These are phyloP conservation scores for Bedellia somnulentella DNA, from an alignment of 2,888 invertebrate genomes.

Conservation along the genomic window DNA sequence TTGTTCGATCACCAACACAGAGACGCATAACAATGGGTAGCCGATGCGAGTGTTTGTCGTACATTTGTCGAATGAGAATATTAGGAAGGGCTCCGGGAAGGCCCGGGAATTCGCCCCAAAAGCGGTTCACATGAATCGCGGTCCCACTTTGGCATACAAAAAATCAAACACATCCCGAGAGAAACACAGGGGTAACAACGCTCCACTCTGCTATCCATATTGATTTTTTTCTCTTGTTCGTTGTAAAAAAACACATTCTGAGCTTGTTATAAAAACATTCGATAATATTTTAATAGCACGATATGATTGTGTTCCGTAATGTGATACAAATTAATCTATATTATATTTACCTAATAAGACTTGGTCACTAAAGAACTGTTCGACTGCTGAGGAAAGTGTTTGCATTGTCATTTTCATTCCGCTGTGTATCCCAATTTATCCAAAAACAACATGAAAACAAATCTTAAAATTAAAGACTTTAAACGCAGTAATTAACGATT, in stretches of 20 bases:
- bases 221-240: slow-evolving; percentile 58
- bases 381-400: too few relatives aligned
- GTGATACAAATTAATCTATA: too few relatives aligned
- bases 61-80: slow-evolving; percentile 59
- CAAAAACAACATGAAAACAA: too few relatives aligned
- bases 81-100: slow-evolving; percentile 56
- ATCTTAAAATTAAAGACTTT: too few relatives aligned
- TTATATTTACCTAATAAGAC: too few relatives aligned
- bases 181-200: slow-evolving; percentile 61
- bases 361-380: too few relatives aligned
- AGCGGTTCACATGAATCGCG: slow-evolving; percentile 59
- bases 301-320: too few relatives aligned
- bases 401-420: too few relatives aligned
- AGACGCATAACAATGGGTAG: slow-evolving; percentile 46
- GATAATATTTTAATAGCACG: slow-evolving; percentile 42
- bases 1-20: slow-evolving; percentile 45
- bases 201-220: slow-evolving; percentile 51
- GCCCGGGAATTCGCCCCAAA: slow-evolving; percentile 62
- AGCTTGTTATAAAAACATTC: slow-evolving; percentile 43
- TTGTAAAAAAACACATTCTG: slow-evolving; percentile 52
- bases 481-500: too few relatives aligned
- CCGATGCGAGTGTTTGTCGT: slow-evolving; percentile 58
- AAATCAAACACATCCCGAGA: slow-evolving; percentile 59
- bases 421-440: too few relatives aligned
- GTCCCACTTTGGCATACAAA: slow-evolving; percentile 57